Base-by-base conservation (phyloP, 2,113 vertebrate genomes). In the Tor tambroides region DNA sequence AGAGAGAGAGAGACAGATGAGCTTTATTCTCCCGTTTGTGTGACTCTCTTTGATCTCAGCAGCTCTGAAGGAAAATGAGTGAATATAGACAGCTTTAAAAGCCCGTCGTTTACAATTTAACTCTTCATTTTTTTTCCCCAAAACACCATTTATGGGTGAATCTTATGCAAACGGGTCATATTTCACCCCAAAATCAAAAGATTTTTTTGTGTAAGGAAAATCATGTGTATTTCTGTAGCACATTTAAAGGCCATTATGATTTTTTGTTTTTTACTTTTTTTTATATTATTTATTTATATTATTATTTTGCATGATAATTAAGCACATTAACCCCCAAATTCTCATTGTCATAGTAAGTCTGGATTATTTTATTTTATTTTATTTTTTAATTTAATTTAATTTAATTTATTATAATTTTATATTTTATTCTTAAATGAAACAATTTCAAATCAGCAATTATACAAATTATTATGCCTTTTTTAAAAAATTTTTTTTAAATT, bases 21-120 rank as follows among this genome's bases (percentile, higher is more conserved):
- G 77, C 76, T 79, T 79, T 38, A 79, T 79, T 79, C 49, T 35
- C 2, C 49, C 0, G 78, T 80, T 26, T 56, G 30, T 79, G 51
- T 56, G 19, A 59, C 6, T 7, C 77, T 59, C 77, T 59, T 63
- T 63, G 32, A 80, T 80, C 78, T 80, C 51, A 38, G 51, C 30
- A 4, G 51, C 30, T 23, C 32, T 26, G 14, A 41, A 1, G 14
- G 28, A 51, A 26, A 32, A 54, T 6, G 8, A 4, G 7, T 56
- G 26, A 32, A 76, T 49, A 46, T 4, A 15, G 5, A 75, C 72
- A 0, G 59, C 59, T 12, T 26, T 26, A 26, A 26, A 63, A 26
- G 32, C 8, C 1, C 14, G 2, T 56, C 28, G 6, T 9, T 32
- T 49, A 77, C 46, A 78, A n/a, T n/a, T 79, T 49, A 61, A 23